Evolutionary conservation across 2,888 invertebrate genomes (phyloP).

Genomic region (Sclerodermus sp.): DNA sequence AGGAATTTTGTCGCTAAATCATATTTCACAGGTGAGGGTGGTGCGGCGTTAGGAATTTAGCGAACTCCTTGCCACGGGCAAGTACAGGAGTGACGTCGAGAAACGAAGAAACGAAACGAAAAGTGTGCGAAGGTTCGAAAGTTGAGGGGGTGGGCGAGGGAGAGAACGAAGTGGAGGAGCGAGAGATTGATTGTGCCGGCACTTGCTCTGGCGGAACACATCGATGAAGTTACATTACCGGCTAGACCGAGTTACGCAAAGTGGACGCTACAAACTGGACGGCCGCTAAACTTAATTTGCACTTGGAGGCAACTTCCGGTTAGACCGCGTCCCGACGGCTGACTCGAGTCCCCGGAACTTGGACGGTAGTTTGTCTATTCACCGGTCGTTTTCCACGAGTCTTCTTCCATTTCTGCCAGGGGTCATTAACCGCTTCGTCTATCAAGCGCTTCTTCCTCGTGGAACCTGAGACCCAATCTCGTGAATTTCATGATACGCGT

Average conservation of each 20-base stretch:
- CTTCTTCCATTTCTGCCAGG: background rate
- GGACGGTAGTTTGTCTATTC: conserved; percentile 35
- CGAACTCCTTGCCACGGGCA: too few species aligned
- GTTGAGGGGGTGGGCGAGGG: conserved; percentile 25
- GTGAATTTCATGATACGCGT: too few species aligned
- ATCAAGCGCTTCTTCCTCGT: too few species aligned
- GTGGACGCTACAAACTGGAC: conserved; percentile 50
- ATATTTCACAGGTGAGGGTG: too few species aligned
- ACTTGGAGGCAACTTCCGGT: conserved; percentile 48
- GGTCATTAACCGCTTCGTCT: too few species aligned
- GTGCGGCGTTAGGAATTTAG: too few species aligned
- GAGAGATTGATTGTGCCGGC: conserved; percentile 52
- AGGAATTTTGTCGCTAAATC: too few species aligned
- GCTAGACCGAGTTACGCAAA: conserved; percentile 55
- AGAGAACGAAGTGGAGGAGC: conserved; percentile 27
- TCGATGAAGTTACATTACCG: conserved; percentile 56
- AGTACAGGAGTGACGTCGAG: too few species aligned
- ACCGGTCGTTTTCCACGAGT: conserved; percentile 37
- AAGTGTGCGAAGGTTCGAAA: too few species aligned
- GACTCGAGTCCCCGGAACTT: conserved; percentile 30
- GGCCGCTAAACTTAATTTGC: conserved; percentile 50
- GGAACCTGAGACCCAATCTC: too few species aligned
- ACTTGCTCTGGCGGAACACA: conserved; percentile 53
- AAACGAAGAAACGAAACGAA: too few species aligned
- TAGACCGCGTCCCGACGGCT: conserved; percentile 41